Evolutionary conservation across 2,888 invertebrate genomes (phyloP).

Genomic region (Myopa tessellatipennis): DNA sequence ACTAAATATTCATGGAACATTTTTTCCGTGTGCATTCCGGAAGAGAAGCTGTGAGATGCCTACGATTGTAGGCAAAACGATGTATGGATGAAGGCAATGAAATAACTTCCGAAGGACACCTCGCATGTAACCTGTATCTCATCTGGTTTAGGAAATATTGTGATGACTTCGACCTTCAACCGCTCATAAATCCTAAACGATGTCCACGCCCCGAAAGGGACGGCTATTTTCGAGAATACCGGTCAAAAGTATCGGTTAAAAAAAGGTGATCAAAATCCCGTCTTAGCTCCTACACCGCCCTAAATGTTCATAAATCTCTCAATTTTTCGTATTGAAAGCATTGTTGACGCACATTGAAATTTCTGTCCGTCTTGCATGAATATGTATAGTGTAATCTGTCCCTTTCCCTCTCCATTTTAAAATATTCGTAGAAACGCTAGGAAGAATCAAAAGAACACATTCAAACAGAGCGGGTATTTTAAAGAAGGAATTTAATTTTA

Average conservation of each 20-base stretch:
- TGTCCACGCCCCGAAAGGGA: neutral
- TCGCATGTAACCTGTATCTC: too few species aligned
- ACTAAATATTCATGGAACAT: neutral
- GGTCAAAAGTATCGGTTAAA: neutral
- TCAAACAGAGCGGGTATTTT: neutral
- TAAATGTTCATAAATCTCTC: neutral
- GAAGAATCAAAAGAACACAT: neutral
- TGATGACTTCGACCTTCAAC: too few species aligned
- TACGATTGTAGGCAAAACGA: too few species aligned
- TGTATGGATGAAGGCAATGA: too few species aligned
- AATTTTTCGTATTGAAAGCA: neutral
- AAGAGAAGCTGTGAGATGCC: neutral
- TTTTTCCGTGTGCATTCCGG: neutral
- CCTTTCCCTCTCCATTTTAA: neutral
- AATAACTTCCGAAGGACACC: too few species aligned
- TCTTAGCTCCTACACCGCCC: neutral
- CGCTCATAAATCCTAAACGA: too few species aligned
- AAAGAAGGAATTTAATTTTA: slow-evolving; percentile 3
- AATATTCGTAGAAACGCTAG: neutral
- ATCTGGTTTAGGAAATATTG: too few species aligned
- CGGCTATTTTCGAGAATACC: neutral
- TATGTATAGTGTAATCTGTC: neutral
- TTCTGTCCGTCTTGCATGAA: too few species aligned
- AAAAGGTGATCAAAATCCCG: neutral
- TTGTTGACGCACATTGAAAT: too few species aligned